Percentiles rank a stretch among this genome's conserved stretches.
These are phyloP conservation scores for Scolanthus callimorphus DNA, from an alignment of 92 coral and sea anemone genomes.

Conservation along the genomic window DNA sequence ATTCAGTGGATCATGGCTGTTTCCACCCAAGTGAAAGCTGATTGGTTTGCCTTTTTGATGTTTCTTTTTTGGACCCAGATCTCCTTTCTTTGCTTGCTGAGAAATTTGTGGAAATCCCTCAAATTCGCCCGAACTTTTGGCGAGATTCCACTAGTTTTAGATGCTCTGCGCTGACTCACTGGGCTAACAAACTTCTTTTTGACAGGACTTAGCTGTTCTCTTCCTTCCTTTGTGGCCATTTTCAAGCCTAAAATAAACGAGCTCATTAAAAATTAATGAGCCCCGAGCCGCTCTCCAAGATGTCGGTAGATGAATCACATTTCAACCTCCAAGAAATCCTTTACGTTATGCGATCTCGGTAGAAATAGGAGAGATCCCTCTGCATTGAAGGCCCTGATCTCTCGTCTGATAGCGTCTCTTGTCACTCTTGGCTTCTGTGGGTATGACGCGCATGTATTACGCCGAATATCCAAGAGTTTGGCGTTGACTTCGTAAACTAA, in stretches of 20 bases:
- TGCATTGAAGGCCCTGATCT: too few relatives aligned
- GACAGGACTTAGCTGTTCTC: slow-evolving; percentile 63
- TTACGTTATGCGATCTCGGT: slow-evolving; percentile 1
- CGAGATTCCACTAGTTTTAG: slow-evolving; percentile 45
- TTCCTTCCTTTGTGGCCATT: slow-evolving; percentile 69
- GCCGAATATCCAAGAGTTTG: too few relatives aligned
- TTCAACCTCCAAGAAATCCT: not conserved
- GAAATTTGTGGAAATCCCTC: slow-evolving; percentile 69
- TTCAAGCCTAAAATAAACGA: slow-evolving; percentile 1
- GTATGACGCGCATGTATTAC: too few relatives aligned
- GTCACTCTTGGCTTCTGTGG: too few relatives aligned
- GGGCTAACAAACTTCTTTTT: slow-evolving; percentile 84
- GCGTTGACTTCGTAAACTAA: too few relatives aligned
- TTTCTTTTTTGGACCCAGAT: slow-evolving; percentile 64
- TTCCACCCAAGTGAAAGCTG: slow-evolving; percentile 85
- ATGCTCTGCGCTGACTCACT: slow-evolving; percentile 51
- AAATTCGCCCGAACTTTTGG: slow-evolving; percentile 73
- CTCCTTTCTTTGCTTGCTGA: slow-evolving; percentile 57
- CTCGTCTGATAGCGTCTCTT: too few relatives aligned
- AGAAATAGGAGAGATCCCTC: too few relatives aligned
- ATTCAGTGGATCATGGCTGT: slow-evolving; percentile 88
- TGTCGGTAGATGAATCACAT: not conserved
- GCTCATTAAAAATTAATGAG: slow-evolving; percentile 51
- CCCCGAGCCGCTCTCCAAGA: not conserved
- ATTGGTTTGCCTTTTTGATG: slow-evolving; percentile 37